phyloP scores from a whole-genome alignment of 37 sponge, comb jelly and placozoan species.

The Mnemiopsis leidyi region DNA sequence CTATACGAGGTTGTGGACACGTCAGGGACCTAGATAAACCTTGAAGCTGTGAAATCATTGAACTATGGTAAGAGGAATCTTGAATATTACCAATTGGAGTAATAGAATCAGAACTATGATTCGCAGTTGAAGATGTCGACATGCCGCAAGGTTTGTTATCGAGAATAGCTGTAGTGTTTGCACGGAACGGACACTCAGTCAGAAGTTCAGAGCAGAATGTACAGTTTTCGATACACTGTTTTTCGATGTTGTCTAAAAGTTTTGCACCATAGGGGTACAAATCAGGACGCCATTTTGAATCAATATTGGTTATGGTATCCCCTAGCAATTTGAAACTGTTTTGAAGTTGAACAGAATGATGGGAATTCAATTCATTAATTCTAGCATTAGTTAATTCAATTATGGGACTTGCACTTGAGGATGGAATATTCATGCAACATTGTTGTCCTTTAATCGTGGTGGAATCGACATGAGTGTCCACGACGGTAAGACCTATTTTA shows the following conservation, averaged over 20 bases:
- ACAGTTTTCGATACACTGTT: neutral
- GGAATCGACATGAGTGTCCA: neutral
- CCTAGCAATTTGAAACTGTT: no score
- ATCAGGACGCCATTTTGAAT: neutral
- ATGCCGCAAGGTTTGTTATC: neutral
- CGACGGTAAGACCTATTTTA: neutral
- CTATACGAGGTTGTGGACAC: neutral
- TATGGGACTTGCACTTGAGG: no score
- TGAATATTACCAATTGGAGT: neutral
- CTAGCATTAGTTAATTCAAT: no score
- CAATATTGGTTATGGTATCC: no score
- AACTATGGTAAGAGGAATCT: neutral
- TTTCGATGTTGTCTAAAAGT: neutral
- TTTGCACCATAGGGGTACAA: neutral
- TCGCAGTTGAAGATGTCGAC: neutral
- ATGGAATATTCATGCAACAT: no score
- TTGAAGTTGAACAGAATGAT: no score
- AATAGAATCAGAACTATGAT: neutral
- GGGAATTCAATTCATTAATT: no score
- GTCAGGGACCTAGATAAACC: no score
- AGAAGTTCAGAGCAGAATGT: neutral
- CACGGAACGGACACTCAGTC: neutral
- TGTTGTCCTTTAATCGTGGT: no score
- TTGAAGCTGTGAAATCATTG: no score
- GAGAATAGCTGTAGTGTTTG: neutral